Evolutionary conservation across 1,140 invertebrate species (phyloP), one percentile per base, ranked within the genome.

Genomic region (Aphelenchoides fujianensis): DNA sequence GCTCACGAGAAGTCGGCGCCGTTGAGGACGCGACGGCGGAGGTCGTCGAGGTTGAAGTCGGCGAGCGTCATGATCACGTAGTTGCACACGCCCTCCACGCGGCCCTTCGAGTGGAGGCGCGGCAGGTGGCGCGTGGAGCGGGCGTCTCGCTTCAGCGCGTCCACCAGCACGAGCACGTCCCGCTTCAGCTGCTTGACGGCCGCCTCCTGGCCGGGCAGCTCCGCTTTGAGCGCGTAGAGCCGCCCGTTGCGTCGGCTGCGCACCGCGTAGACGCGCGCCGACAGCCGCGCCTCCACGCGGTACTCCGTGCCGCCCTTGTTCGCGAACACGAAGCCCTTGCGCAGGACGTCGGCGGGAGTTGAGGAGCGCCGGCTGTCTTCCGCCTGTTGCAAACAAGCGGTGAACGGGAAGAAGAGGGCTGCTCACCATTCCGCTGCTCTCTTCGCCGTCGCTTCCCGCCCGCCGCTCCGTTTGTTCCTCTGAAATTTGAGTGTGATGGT

Each of bases 71-170:
- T 68, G 5, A 68, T 69, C 3, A 68, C n/a, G 66, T 62, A 68
- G 54, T 68, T 68, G 66, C 62, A 1, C 0, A 2, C 3, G 3
- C 57, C 66, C 19, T 54, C 3, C 9, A 68, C 66, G 7, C 35
- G 3, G 12, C 66, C 66, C 19, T 53, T 31, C 27, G 19, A 12
- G 52, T 62, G 19, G 3, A 68, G 23, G 19, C 19, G 23, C 66
- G 32, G 68, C 12, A 68, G 70, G 70, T 68, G 66, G 23, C 57
- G 66, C 23, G 27, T 68, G 68, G 23, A 68, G 19, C 67, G 52
- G 5, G 62, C 23, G 19, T 62, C 54, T n/a, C 70, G 66, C n/a
- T 68, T 68, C 2, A 27, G 54, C 23, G 66, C 66, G 19, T 68
- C 66, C 9, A 68, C 0, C 19, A 68, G 57, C 2, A 68, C 19